phyloP scores from a whole-genome alignment of 2,113 vertebrate genomes.

The Ceratotherium simum region DNA sequence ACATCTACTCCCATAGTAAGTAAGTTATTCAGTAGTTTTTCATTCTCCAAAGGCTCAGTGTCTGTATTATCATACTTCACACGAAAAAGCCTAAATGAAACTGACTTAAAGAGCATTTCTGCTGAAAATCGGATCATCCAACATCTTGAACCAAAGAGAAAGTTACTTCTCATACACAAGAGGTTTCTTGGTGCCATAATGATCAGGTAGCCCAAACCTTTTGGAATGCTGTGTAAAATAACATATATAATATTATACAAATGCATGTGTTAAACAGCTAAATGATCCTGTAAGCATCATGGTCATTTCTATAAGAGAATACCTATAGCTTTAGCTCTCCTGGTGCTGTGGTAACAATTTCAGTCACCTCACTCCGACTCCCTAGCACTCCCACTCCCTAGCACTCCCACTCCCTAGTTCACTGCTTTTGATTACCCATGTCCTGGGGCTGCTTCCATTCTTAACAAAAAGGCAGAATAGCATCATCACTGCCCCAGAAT shows the following conservation, averaged over 20 bases:
- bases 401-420: not conserved
- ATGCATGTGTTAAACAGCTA: not conserved
- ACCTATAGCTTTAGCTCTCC: not conserved
- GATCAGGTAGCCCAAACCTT: not conserved
- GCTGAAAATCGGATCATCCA: constrained; percentile 47
- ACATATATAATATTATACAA: constrained; percentile 59
- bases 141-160: constrained; percentile 53
- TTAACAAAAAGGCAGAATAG: not conserved
- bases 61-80: constrained; percentile 35
- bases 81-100: constrained; percentile 56
- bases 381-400: not conserved
- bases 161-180: not conserved
- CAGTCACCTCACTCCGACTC: not conserved
- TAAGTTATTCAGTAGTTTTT: constrained; percentile 86
- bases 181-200: constrained; percentile 43
- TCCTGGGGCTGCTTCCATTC: not conserved
- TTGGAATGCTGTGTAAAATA: constrained; percentile 66
- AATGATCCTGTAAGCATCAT: not conserved
- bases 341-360: not conserved
- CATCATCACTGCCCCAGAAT: not conserved
- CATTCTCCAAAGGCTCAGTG: constrained; percentile 78
- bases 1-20: constrained; percentile 88
- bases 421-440: not conserved
- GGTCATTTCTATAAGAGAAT: not conserved
- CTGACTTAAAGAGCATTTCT: not conserved